Base-by-base conservation (phyloP, 2,888 invertebrate species). In the Drosophila subquinaria region DNA sequence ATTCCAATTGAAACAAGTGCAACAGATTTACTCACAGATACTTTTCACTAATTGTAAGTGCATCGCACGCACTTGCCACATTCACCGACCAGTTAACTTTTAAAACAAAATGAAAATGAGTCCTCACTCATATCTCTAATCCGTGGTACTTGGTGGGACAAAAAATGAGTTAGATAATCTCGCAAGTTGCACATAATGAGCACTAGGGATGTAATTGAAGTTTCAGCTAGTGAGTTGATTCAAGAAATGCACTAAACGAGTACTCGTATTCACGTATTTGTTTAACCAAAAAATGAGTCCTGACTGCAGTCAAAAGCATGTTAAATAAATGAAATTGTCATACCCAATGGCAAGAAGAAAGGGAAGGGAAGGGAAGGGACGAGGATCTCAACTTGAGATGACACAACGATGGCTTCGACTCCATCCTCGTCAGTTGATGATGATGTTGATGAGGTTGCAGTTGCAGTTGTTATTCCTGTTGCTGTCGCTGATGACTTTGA, bases 281-380 rank as follows among this genome's bases (percentile, higher is more conserved):
- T 15, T 15, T 48, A 59, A n/a, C 48, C 50, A 33, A 72, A 71
- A 68, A 63, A 47, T 43, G 51, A 47, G 51, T 81, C 76, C 65
- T 59, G 73, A 53, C 59, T 73, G 67, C 71, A 69, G 33, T 63
- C 74, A 69, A 72, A 82, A 77, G 68, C 77, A 77, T 86, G 72
- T 86, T 73, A 77, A 86, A 88, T 83, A 88, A 88, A 84, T 84
- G 87, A 84, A 84, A 86, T 80, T 88, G 81, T 86, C 87, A 88
- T 82, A 76, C 55, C 69, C 77, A 70, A 73, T 86, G 87, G 51
- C 74, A 20, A n/a, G 51, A 23, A 33, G 50, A 27, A 62, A 38
- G 9, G 17, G 13, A 6, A 13, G 23, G n/a, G 13, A 17, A 5
- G 33, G 5, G 10, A 13, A 2, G 13, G 48, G 30, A 48, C 17